Base-by-base conservation (phyloP, 2,888 invertebrate genomes). In the Campoletis raptor region DNA sequence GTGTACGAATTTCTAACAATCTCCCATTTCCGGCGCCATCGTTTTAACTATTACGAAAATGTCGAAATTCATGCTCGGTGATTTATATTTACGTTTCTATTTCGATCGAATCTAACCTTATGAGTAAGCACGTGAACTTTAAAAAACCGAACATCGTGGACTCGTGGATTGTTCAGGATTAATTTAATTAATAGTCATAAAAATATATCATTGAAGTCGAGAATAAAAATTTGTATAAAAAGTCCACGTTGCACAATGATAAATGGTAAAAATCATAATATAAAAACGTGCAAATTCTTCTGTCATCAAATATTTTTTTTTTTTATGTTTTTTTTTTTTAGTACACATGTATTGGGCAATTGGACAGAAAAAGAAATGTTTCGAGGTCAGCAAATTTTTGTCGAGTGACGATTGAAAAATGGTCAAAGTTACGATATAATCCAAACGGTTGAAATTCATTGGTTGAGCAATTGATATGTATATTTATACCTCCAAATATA, bases 331-430 rank as follows among this genome's bases (percentile, higher is more conserved):
- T 18, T 52, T 52, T 52, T n/a, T 40, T 37, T 21, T 9, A 21
- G 36, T 30, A 40, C 48, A 48, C 21, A 67, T 36, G 7, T 42
- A 73, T 81, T 73, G 72, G 40, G 73, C 81, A 81, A 73, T 24
- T 21, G n/a, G 57, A 73, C 66, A 21, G 42, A 52, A 66, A 18
- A 70, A 76, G 61, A 83, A 83, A 79, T 78, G 45, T 66, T 45
- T 70, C 80, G 69, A 69, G 66, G 76, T 76, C 80, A 54, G 76
- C 80, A 76, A 61, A 84, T 70, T 70, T 80, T 84, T 74, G 73
- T 80, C 78, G 77, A 70, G 61, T 74, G 73, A 74, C 40, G 69
- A 76, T 61, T 66, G 36, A 73, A 72, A 66, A 73, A 79, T 79
- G 67, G 40, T 37, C 36, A 12, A 72, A 52, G 37, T 30, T 40